Conservation (phyloP, 2,888 invertebrate species). For the Drosophila melanosoma region DNA sequence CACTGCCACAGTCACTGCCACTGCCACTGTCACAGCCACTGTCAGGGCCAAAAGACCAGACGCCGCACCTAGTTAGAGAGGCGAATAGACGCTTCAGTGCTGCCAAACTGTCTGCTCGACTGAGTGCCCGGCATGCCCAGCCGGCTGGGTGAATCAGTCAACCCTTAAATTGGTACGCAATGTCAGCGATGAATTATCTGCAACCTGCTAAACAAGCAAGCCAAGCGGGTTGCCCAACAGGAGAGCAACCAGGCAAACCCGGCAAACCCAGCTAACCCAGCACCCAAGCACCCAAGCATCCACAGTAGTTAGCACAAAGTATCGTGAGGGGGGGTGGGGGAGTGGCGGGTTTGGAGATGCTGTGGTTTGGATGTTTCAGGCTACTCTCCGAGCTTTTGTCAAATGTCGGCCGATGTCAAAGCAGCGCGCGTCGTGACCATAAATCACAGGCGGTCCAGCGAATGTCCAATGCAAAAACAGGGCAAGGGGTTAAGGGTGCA, state of each 20-base stretch:
- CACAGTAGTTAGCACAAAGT: slow-evolving; percentile 14
- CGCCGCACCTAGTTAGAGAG: slow-evolving; percentile 62
- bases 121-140: slow-evolving; percentile 23
- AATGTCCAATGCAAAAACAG: slow-evolving; percentile 32
- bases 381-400: slow-evolving; percentile 71
- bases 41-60: slow-evolving; percentile 49
- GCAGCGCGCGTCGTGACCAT: slow-evolving; percentile 71
- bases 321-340: not conserved
- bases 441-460: slow-evolving; percentile 68
- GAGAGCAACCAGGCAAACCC: slow-evolving; percentile 42
- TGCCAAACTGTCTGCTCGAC: slow-evolving; percentile 20
- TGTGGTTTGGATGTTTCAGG: slow-evolving; percentile 12
- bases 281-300: slow-evolving; percentile 29
- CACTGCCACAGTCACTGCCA: slow-evolving; percentile 23
- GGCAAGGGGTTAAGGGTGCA: slow-evolving; percentile 8
- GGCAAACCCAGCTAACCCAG: slow-evolving; percentile 28
- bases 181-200: slow-evolving; percentile 82
- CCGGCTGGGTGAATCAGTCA: slow-evolving; percentile 71
- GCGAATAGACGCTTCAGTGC: slow-evolving; percentile 32
- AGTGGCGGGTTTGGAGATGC: not conserved
- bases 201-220: slow-evolving; percentile 79
- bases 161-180: slow-evolving; percentile 81
- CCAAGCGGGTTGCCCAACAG: slow-evolving; percentile 38
- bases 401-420: slow-evolving; percentile 81
- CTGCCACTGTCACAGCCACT: not conserved